phyloP scores from a whole-genome alignment of 2,113 vertebrate species.

The Australoheros scitulus region DNA sequence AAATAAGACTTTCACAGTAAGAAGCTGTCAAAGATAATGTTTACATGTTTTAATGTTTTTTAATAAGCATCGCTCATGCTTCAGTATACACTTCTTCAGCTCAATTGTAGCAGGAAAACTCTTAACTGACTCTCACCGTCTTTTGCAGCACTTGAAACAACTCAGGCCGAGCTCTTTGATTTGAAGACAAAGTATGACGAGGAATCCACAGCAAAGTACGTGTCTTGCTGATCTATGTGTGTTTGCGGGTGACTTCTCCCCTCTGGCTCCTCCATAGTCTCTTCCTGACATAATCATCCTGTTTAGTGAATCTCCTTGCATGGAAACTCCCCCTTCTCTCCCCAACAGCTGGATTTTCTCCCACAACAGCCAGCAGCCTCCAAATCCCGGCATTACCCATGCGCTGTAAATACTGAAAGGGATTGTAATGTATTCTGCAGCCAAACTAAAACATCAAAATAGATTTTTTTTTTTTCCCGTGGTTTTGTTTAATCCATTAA shows the following conservation, averaged over 20 bases:
- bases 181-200: slow-evolving; percentile 99
- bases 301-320: slow-evolving; percentile 66
- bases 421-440: slow-evolving; percentile 52
- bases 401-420: slow-evolving; percentile 64
- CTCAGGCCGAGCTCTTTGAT: slow-evolving; percentile 98
- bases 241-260: slow-evolving; percentile 55
- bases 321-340: slow-evolving; percentile 63
- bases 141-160: slow-evolving; percentile 94
- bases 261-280: slow-evolving; percentile 54
- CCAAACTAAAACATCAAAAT: slow-evolving; percentile 45
- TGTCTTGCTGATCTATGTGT: slow-evolving; percentile 51
- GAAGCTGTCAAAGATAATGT: background rate
- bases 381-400: slow-evolving; percentile 68
- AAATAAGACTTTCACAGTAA: background rate
- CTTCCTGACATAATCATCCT: slow-evolving; percentile 70
- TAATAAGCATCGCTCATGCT: background rate
- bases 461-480: background rate
- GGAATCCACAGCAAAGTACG: slow-evolving; percentile 98
- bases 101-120: background rate
- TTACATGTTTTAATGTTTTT: background rate
- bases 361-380: slow-evolving; percentile 56
- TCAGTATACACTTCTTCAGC: background rate
- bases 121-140: background rate
- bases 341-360: slow-evolving; percentile 73
- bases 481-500: background rate